A percentile compares a stretch with the other conserved stretches of the same genome.
These are phyloP conservation scores for Alexandromys fortis DNA, from an alignment of 2,113 vertebrate species.

Conservation along the genomic window DNA sequence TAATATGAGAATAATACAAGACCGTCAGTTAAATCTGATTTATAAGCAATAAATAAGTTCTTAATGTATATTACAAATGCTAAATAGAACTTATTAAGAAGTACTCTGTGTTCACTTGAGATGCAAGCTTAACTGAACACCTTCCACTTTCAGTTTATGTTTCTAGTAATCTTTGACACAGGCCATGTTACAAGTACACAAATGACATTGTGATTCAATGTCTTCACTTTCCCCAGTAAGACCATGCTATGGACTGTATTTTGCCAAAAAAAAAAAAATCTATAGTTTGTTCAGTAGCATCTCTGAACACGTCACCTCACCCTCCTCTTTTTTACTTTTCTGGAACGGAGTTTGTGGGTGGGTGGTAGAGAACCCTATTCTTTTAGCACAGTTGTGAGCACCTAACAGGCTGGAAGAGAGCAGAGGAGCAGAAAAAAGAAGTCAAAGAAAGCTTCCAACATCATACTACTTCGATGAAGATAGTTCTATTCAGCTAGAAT, in stretches of 20 bases:
- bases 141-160: neutral
- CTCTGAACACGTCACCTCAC: no score
- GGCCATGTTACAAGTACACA: neutral
- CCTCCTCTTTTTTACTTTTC: neutral
- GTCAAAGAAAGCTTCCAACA: neutral
- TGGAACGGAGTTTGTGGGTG: neutral
- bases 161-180: neutral
- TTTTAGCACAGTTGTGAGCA: neutral
- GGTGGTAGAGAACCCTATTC: neutral
- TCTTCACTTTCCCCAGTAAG: neutral
- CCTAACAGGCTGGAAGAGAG: neutral
- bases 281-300: neutral
- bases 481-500: neutral
- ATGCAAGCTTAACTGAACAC: neutral
- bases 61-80: neutral
- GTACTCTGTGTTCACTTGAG: neutral
- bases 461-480: neutral
- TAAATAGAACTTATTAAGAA: neutral
- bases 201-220: neutral
- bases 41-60: neutral
- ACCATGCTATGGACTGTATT: neutral
- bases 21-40: neutral
- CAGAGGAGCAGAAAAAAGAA: neutral
- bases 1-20: constrained; percentile 1
- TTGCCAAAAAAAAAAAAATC: neutral